phyloP scores from a whole-genome alignment of 64 coral and sea anemone species.

The Porites australiensis region DNA sequence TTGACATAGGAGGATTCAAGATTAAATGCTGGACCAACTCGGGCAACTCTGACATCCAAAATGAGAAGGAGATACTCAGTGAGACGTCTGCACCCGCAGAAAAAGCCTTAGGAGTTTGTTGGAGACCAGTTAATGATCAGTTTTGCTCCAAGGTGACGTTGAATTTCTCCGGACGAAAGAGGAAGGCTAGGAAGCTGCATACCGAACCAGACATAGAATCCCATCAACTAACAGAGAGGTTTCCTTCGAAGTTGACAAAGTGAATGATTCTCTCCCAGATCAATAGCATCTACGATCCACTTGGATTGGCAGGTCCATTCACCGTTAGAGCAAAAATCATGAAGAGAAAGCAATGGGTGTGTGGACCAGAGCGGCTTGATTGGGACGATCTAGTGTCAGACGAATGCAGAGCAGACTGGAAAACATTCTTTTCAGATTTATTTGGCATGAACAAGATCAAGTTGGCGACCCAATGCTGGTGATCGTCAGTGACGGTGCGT shows the following conservation, averaged over 20 bases:
- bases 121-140: conserved; percentile 40
- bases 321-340: conserved; percentile 44
- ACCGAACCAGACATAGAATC: background rate
- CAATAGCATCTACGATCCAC: background rate
- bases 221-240: background rate
- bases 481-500: conserved; percentile 25
- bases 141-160: conserved; percentile 11
- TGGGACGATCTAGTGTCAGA: conserved; percentile 35
- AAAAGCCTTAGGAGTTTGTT: conserved; percentile 38
- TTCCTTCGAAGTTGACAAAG: conserved; percentile 32
- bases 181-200: too few relatives aligned
- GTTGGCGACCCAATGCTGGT: conserved; percentile 5
- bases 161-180: background rate
- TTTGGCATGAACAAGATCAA: too few relatives aligned
- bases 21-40: conserved; percentile 63
- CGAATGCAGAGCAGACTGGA: conserved; percentile 6
- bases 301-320: conserved; percentile 49
- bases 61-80: background rate
- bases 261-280: conserved; percentile 31
- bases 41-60: background rate
- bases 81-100: background rate
- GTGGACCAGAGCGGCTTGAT: background rate
- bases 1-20: conserved; percentile 46
- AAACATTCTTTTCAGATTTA: conserved; percentile 3
- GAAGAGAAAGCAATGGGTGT: conserved; percentile 25